Conservation (phyloP, 2,888 invertebrate species). For the Mechanitis mazaeus region DNA sequence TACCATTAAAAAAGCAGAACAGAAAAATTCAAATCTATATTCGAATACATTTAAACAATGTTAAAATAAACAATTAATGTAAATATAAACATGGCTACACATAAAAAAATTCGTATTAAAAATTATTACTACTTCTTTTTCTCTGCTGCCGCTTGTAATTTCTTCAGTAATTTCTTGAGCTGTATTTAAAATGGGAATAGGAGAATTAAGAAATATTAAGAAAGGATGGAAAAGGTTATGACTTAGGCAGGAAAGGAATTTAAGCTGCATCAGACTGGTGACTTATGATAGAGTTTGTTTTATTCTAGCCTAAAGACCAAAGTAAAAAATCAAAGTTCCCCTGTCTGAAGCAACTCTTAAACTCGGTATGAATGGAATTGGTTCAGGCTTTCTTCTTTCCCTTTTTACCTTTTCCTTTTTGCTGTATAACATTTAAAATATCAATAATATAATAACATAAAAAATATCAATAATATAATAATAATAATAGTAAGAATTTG, state of each 20-base stretch:
- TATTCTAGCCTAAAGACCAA: conserved; percentile 4
- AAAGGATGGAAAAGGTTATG: conserved; percentile 32
- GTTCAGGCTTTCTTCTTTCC: conserved; percentile 61
- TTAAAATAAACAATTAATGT: too few species aligned
- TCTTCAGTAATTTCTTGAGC: conserved; percentile 54
- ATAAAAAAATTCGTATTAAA: conserved; percentile 1
- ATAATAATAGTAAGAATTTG: background rate
- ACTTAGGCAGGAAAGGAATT: conserved; percentile 6
- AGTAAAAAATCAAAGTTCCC: too few species aligned
- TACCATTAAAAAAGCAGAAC: too few species aligned
- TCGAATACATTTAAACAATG: too few species aligned
- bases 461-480: background rate
- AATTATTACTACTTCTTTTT: conserved; percentile 32
- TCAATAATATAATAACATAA: background rate
- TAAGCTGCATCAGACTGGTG: too few species aligned
- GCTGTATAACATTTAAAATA: conserved; percentile 45
- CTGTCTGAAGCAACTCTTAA: too few species aligned
- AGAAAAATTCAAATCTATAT: too few species aligned
- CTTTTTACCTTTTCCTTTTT: conserved; percentile 64
- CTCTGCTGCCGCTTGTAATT: conserved; percentile 44
- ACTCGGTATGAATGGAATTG: conserved; percentile 5
- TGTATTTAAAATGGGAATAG: conserved; percentile 34
- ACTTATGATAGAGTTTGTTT: too few species aligned
- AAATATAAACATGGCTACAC: background rate
- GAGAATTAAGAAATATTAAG: conserved; percentile 16